phyloP scores from a whole-genome alignment of 2,888 invertebrate genomes.

The Empis livida region DNA sequence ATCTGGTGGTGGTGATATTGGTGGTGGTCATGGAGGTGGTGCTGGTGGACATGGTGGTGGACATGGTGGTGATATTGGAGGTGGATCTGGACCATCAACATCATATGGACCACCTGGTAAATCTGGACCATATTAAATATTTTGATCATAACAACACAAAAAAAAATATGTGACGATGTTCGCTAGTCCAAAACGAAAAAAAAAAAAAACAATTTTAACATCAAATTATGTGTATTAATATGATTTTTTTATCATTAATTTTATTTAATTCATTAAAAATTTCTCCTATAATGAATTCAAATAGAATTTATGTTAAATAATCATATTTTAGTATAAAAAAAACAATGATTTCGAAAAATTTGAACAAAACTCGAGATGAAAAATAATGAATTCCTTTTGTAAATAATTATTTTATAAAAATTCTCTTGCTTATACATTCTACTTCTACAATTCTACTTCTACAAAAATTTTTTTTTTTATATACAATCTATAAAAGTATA shows the following conservation, averaged over 20 bases:
- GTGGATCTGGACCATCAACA: conserved; percentile 20
- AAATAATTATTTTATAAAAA: not conserved
- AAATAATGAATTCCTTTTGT: not conserved
- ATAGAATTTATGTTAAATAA: too few relatives aligned
- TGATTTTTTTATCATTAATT: not conserved
- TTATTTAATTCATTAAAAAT: too few relatives aligned
- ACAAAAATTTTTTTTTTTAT: not conserved
- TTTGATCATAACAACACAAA: not conserved
- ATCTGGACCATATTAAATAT: conserved; percentile 44
- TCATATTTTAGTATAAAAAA: too few relatives aligned
- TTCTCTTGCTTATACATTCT: too few relatives aligned
- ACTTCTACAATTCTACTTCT: too few relatives aligned
- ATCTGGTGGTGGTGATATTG: not conserved
- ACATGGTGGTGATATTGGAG: not conserved
- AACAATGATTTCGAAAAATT: too few relatives aligned
- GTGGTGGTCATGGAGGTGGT: not conserved
- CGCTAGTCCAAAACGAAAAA: conserved; percentile 10
- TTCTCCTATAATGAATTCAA: too few relatives aligned
- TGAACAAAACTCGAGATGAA: too few relatives aligned
- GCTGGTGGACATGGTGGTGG: not conserved
- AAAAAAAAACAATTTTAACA: not conserved
- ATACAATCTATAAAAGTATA: not conserved
- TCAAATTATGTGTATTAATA: not conserved
- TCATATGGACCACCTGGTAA: conserved; percentile 49
- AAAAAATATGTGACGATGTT: conserved; percentile 4